Evolutionary conservation across 2,797 vertebrate species (phyloP).

Genomic region (Notamacropus eugenii): DNA sequence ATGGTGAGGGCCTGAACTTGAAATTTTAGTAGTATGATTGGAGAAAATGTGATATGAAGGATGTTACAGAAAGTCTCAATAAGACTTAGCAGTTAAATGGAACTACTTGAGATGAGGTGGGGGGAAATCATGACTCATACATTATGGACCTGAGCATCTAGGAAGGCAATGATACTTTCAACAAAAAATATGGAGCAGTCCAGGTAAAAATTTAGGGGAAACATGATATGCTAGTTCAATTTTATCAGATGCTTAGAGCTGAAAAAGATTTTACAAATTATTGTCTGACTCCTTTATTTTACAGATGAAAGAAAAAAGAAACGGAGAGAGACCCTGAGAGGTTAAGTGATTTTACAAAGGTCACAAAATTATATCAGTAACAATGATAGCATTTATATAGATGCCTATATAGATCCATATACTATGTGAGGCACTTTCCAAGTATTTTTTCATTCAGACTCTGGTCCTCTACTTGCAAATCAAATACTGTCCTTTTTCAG

Average conservation of each 20-base stretch:
- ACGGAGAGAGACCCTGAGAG: background rate
- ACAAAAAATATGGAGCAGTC: background rate
- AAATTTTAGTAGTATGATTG: background rate
- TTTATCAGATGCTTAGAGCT: background rate
- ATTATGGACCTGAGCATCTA: background rate
- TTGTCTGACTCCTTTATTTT: background rate
- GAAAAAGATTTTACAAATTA: background rate
- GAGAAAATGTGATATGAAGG: background rate
- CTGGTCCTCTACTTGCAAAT: background rate
- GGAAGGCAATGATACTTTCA: background rate
- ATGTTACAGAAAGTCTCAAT: background rate
- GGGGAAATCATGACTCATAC: background rate
- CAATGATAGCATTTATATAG: background rate
- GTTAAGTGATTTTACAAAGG: background rate
- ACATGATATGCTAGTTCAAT: background rate
- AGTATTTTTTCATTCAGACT: background rate
- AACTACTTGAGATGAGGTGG: background rate
- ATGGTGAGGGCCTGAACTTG: too few species aligned
- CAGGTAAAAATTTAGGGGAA: background rate
- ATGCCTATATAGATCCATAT: background rate
- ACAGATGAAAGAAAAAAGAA: background rate
- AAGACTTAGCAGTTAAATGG: background rate
- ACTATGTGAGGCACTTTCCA: background rate
- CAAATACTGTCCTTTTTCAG: background rate
- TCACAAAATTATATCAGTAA: background rate